Evolutionary conservation across 2,888 invertebrate species (phyloP).

Genomic region (Pantelozetes paolii): DNA sequence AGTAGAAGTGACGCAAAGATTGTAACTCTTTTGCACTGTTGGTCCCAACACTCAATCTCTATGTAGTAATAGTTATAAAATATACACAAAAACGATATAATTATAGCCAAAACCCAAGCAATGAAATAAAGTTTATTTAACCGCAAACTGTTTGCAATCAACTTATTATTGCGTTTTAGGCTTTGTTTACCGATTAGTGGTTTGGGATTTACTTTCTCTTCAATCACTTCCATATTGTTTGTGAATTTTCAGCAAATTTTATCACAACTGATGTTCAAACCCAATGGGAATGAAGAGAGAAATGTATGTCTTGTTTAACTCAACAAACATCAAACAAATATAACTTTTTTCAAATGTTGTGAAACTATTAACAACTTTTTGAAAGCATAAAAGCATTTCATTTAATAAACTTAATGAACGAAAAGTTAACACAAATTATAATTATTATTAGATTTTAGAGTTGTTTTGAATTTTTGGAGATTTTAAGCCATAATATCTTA

Average conservation of each 20-base stretch:
- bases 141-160: background rate
- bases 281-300: too few species aligned
- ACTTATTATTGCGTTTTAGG: background rate
- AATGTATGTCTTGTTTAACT: background rate
- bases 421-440: too few species aligned
- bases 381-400: background rate
- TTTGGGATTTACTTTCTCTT: slow-evolving; percentile 2
- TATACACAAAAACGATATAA: background rate
- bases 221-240: slow-evolving; percentile 26
- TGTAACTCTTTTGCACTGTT: background rate
- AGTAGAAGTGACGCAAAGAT: slow-evolving; percentile 8
- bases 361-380: background rate
- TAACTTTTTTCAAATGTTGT: too few species aligned
- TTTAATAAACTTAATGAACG: too few species aligned
- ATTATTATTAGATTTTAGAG: too few species aligned
- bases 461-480: too few species aligned
- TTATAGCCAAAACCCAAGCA: slow-evolving; percentile 15
- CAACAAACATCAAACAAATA: too few species aligned
- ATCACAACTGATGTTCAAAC: background rate
- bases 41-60: slow-evolving; percentile 33
- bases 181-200: slow-evolving; percentile 22
- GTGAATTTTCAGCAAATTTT: background rate
- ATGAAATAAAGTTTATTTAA: slow-evolving; percentile 25
- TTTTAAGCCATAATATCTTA: too few species aligned
- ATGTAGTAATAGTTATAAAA: slow-evolving; percentile 32